Percentiles rank a stretch among this genome's conserved stretches.
Evolutionary conservation across 2,888 invertebrate genomes (phyloP).

Genomic region (Drosophila anomelani): DNA sequence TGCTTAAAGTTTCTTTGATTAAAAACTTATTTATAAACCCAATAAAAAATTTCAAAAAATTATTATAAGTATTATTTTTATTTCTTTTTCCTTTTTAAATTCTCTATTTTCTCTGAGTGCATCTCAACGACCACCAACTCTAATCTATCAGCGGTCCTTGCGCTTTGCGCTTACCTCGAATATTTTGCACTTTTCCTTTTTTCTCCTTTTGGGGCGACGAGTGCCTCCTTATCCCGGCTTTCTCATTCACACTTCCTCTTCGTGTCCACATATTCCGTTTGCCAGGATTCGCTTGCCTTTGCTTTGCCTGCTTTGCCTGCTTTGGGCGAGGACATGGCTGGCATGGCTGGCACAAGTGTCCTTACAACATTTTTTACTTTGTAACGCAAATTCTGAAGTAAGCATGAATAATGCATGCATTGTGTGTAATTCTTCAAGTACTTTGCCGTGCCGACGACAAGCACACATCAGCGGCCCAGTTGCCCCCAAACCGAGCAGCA

Average conservation of each 20-base stretch:
- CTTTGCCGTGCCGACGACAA: slow-evolving; percentile 75
- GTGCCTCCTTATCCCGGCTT: slow-evolving; percentile 50
- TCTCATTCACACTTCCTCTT: slow-evolving; percentile 62
- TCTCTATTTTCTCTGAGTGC: slow-evolving; percentile 3
- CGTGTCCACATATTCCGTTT: slow-evolving; percentile 39
- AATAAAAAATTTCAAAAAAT: background rate
- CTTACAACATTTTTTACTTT: slow-evolving; percentile 77
- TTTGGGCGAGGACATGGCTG: slow-evolving; percentile 47
- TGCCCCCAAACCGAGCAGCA: too few relatives aligned
- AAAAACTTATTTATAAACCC: accelerated
- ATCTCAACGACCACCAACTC: slow-evolving; percentile 49
- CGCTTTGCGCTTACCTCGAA: slow-evolving; percentile 49
- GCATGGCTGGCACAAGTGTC: slow-evolving; percentile 72
- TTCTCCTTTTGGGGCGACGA: slow-evolving; percentile 27
- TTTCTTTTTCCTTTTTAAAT: background rate
- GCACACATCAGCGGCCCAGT: slow-evolving; percentile 60
- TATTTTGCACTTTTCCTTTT: slow-evolving; percentile 46
- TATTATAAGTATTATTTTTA: background rate
- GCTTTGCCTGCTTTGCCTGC: slow-evolving; percentile 11
- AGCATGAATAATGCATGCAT: slow-evolving; percentile 79
- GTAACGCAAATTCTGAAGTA: slow-evolving; percentile 79
- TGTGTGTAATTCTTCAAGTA: slow-evolving; percentile 78
- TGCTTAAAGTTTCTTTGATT: background rate
- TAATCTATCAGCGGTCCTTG: slow-evolving; percentile 69
- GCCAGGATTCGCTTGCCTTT: slow-evolving; percentile 12